Evolutionary conservation across 2,888 invertebrate genomes (phyloP).

Genomic region (Ypsolopha scabrella): DNA sequence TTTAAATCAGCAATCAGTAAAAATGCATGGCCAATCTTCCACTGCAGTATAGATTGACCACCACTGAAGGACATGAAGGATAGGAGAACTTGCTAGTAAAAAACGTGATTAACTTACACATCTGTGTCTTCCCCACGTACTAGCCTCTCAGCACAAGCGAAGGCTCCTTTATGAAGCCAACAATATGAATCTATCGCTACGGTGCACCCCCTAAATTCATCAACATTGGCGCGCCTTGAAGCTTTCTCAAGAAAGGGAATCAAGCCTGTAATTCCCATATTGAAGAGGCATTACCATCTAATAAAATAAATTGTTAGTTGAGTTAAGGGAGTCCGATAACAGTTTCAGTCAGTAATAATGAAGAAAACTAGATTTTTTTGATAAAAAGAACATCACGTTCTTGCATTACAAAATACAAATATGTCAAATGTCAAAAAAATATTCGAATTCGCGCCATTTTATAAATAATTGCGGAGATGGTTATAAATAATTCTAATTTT

Average conservation of each 20-base stretch:
- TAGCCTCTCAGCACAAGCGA: conserved; percentile 93
- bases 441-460: background rate
- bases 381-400: background rate
- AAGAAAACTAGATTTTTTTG: background rate
- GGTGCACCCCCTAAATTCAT: conserved; percentile 77
- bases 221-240: conserved; percentile 77
- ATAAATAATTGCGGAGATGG: background rate
- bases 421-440: background rate
- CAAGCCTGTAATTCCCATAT: conserved; percentile 94
- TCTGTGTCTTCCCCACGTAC: conserved; percentile 88
- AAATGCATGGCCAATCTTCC: no score
- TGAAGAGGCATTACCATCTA: conserved; percentile 8
- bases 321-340: background rate
- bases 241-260: conserved; percentile 92
- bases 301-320: background rate
- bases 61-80: no score
- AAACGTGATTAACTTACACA: conserved; percentile 75
- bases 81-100: no score
- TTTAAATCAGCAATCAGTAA: no score
- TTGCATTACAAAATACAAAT: background rate
- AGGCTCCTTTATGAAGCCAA: conserved; percentile 97
- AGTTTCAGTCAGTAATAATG: background rate
- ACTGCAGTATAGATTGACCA: background rate
- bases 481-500: background rate
- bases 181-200: conserved; percentile 97